Evolutionary conservation across 2,113 vertebrate genomes (phyloP), one percentile per base, ranked within the genome.

Genomic region (Brachirus orientalis): DNA sequence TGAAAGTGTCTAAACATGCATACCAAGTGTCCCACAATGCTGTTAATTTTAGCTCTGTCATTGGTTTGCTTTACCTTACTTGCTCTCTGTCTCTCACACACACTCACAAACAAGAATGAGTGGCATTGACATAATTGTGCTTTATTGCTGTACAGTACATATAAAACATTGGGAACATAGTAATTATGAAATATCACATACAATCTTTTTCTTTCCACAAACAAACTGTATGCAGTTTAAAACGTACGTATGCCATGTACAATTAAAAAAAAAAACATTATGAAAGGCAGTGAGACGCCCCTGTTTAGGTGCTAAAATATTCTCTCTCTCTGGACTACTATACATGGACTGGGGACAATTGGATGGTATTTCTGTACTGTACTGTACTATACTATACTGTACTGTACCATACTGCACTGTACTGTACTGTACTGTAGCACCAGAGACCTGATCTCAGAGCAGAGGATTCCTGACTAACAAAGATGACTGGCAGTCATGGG

Each of bases 121-220:
- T 53, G 59, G 56, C 63, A 69, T 75, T 71, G 86, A 90, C 89
- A 91, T 90, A 69, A 63, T 80, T 91, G 89, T 91, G 90, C 85
- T 94, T 94, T 94, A 94, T 94, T 94, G 93, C 93, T 93, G 89
- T 93, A 93, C 82, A 86, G 86, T 87, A 88, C 84, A 88, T 93
- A 92, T 87, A 93, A 92, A 94, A 93, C 85, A 92, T 91, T 84
- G 79, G 84, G 68, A 85, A 92, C 84, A 86, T 89, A 89, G 89
- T 86, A 65, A 87, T 90, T 91, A 87, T 90, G 87, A 90, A 87
- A 88, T 76, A 87, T 87, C 80, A 92, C 88, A 82, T 83, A 78
- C 68, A 69, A 87, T 86, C 67, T 69, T 86, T 16, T 38, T 55
- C 52, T 86, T 81, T 85, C 41, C 87, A 92, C 90, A 89, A 90